Evolutionary conservation across 2,113 vertebrate species (phyloP).

Genomic region (Halcyon malimbica): DNA sequence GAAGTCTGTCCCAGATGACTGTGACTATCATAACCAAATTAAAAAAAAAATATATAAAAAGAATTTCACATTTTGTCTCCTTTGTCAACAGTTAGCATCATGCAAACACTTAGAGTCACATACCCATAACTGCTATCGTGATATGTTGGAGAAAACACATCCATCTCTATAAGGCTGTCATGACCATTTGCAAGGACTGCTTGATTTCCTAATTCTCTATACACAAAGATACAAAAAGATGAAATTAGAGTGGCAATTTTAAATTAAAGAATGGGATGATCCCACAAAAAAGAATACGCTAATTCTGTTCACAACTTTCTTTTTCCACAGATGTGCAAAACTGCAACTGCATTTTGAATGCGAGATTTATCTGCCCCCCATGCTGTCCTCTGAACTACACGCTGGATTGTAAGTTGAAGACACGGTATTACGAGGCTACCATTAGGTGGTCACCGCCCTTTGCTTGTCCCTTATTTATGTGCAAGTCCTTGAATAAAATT

Average conservation of each 20-base stretch:
- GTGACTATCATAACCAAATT: neutral
- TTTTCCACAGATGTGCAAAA: neutral
- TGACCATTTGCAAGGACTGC: conserved; percentile 83
- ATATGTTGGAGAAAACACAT: conserved; percentile 82
- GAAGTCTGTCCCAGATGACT: neutral
- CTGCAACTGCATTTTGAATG: neutral
- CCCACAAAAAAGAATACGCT: neutral
- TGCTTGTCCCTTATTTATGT: neutral
- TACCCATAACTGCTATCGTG: conserved; percentile 82
- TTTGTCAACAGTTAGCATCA: conserved; percentile 60
- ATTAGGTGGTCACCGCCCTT: neutral
- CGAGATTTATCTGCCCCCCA: neutral
- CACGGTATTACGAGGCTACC: neutral
- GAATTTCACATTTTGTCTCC: neutral
- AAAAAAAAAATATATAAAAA: neutral
- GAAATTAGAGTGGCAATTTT: conserved; percentile 50
- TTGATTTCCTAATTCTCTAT: conserved; percentile 84
- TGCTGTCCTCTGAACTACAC: neutral
- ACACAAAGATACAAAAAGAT: conserved; percentile 76
- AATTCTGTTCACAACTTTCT: neutral
- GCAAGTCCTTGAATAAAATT: neutral
- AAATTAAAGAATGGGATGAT: conserved; percentile 22
- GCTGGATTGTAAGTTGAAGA: neutral
- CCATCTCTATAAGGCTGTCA: conserved; percentile 84
- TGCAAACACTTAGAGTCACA: conserved; percentile 76